Conservation (phyloP, 2,113 vertebrate species). For the Telmatochromis sp. region DNA sequence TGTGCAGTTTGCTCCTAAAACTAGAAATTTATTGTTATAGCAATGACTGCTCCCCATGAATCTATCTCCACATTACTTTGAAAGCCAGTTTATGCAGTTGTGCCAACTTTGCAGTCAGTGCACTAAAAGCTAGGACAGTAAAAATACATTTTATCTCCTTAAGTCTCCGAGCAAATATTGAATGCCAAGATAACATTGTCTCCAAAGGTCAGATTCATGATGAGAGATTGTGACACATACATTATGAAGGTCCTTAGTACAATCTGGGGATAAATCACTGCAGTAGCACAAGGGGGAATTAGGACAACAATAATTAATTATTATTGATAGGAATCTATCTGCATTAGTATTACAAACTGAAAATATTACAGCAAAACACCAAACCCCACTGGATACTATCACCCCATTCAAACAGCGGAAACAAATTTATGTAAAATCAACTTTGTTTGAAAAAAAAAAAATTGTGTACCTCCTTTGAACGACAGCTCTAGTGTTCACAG, state of each 20-base stretch:
- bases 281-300: background rate
- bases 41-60: constrained; percentile 11
- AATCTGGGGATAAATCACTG: background rate
- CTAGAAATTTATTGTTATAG: constrained; percentile 17
- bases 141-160: background rate
- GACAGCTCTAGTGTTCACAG: background rate
- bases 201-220: constrained; percentile 14
- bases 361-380: background rate
- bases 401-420: background rate
- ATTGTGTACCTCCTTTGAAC: background rate
- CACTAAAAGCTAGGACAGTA: background rate
- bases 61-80: background rate
- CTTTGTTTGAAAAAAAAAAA: background rate
- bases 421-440: background rate
- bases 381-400: background rate
- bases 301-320: background rate
- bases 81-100: background rate
- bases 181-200: background rate
- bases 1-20: constrained; percentile 12
- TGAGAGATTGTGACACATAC: background rate
- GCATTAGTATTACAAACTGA: background rate
- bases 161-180: constrained; percentile 15
- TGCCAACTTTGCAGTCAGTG: background rate
- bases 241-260: background rate
- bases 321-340: background rate